A percentile compares a stretch with the other conserved stretches of the same genome.
Evolutionary conservation across 2,113 vertebrate species (phyloP).

Genomic region (Sphaerodactylus townsendi): DNA sequence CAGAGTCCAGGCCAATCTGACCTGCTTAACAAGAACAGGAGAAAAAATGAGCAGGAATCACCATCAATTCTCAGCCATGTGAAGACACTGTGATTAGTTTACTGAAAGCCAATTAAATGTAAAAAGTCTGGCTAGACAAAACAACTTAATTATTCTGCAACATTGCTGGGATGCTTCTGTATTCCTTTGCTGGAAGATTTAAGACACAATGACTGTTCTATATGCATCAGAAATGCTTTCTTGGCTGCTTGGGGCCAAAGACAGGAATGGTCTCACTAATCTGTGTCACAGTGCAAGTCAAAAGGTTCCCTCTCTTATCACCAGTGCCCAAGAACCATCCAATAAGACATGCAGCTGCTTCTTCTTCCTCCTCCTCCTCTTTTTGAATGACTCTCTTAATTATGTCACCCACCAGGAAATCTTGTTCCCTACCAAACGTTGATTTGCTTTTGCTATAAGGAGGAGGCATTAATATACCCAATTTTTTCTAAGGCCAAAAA

Average conservation of each 20-base stretch:
- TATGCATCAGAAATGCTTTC: background rate
- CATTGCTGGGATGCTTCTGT: background rate
- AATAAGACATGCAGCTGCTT: background rate
- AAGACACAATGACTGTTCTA: background rate
- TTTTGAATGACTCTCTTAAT: background rate
- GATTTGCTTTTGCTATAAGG: background rate
- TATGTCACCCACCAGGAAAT: background rate
- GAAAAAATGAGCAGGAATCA: slow-evolving; percentile 26
- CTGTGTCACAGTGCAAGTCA: background rate
- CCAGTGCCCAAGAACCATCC: background rate
- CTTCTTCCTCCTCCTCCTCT: background rate
- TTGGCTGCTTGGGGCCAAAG: background rate
- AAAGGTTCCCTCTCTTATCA: background rate
- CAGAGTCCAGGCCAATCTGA: slow-evolving; percentile 18
- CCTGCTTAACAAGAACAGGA: slow-evolving; percentile 27
- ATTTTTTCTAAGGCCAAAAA: background rate
- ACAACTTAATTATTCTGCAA: slow-evolving; percentile 47
- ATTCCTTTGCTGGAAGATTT: slow-evolving; percentile 7
- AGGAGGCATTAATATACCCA: background rate
- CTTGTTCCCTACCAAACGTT: background rate
- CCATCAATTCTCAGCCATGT: slow-evolving; percentile 28
- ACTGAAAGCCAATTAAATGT: slow-evolving; percentile 49
- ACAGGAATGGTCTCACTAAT: background rate
- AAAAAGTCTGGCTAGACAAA: slow-evolving; percentile 21
- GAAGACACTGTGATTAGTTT: slow-evolving; percentile 29